A percentile compares a stretch with the other conserved stretches of the same genome.
These are phyloP conservation scores for Solen grandis DNA, from an alignment of 1,140 invertebrate genomes.

Conservation along the genomic window DNA sequence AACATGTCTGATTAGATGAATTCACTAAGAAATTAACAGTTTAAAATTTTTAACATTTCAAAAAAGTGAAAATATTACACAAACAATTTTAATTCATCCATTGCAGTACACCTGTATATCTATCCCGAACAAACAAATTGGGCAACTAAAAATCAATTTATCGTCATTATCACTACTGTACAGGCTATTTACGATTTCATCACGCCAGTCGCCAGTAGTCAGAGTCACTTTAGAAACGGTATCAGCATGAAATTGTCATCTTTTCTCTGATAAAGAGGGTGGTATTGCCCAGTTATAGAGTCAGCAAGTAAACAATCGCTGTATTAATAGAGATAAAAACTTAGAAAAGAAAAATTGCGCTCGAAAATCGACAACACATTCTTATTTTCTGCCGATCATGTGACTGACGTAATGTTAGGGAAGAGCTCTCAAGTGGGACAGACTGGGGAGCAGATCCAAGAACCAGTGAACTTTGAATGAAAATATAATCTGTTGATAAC, in stretches of 20 bases:
- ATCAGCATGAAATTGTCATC: conserved; percentile 56
- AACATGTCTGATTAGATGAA: background rate
- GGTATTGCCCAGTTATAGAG: conserved; percentile 33
- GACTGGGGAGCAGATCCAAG: background rate
- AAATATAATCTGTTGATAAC: too few relatives aligned
- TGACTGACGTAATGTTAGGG: background rate
- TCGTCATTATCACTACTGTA: conserved; percentile 40
- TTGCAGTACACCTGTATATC: conserved; percentile 21
- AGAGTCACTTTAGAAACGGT: conserved; percentile 43
- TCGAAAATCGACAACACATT: conserved; percentile 3
- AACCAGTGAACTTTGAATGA: conserved; percentile 5
- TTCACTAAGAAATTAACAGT: background rate
- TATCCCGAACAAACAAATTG: conserved; percentile 34
- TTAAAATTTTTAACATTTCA: conserved; percentile 2
- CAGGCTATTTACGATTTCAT: conserved; percentile 37
- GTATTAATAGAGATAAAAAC: conserved; percentile 44
- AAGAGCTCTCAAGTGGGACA: background rate
- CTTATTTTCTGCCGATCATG: background rate
- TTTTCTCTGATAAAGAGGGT: conserved; percentile 57
- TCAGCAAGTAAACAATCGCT: conserved; percentile 13
- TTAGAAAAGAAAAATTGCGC: conserved; percentile 36
- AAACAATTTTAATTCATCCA: conserved; percentile 43
- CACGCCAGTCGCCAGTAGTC: conserved; percentile 42
- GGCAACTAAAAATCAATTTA: conserved; percentile 52
- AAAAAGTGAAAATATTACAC: conserved; percentile 14